A percentile compares a stretch with the other conserved stretches of the same genome.
phyloP scores from a whole-genome alignment of 1,140 invertebrate genomes.

The Pogonomyrmex barbatus region DNA sequence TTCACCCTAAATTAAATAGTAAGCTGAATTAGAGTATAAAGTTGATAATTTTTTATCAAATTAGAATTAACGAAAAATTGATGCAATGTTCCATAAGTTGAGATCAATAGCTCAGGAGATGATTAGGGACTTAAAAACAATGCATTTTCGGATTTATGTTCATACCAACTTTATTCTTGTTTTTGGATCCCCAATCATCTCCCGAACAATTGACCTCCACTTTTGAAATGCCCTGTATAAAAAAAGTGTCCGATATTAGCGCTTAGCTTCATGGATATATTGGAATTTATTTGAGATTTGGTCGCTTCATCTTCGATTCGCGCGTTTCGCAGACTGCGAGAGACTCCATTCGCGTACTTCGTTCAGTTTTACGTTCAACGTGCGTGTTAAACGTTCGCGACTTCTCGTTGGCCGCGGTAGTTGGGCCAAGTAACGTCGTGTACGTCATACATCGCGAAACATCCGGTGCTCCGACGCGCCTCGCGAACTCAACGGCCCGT shows the following conservation, averaged over 20 bases:
- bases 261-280: neutral
- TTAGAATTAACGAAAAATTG: no score
- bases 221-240: no score
- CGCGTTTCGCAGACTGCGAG: slow-evolving; percentile 4
- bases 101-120: no score
- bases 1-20: neutral
- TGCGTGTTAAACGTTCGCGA: slow-evolving; percentile 34
- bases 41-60: slow-evolving; percentile 8
- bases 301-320: no score
- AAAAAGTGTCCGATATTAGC: neutral
- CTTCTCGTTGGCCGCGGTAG: neutral
- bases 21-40: neutral
- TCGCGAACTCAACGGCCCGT: slow-evolving; percentile 57
- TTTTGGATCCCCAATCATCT: no score
- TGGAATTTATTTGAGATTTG: neutral
- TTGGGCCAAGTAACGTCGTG: slow-evolving; percentile 13
- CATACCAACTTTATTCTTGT: no score
- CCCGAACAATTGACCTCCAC: no score
- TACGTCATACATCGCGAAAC: slow-evolving; percentile 32
- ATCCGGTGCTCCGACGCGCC: slow-evolving; percentile 48
- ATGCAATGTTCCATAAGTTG: no score
- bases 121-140: no score
- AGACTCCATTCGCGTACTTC: slow-evolving; percentile 17
- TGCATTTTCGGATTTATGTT: no score
- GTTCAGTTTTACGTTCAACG: slow-evolving; percentile 25